These are phyloP conservation scores for Regulus satrapa DNA, from an alignment of 2,113 vertebrate genomes.

Conservation along the genomic window DNA sequence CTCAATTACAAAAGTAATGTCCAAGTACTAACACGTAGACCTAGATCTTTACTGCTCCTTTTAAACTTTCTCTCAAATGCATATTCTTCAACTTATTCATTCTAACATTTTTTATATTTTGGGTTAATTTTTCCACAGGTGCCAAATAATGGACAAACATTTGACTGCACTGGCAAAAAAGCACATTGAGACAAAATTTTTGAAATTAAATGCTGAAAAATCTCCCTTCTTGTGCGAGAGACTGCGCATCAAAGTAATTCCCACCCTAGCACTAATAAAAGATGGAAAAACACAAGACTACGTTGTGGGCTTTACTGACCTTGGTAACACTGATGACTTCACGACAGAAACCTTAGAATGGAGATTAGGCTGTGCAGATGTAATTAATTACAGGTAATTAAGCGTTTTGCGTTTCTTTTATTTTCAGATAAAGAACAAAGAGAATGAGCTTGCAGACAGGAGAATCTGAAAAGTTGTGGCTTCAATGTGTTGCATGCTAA, in stretches of 20 bases:
- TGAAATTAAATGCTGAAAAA: slow-evolving; percentile 95
- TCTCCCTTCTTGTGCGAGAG: slow-evolving; percentile 93
- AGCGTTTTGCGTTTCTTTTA: not conserved
- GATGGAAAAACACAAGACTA: slow-evolving; percentile 96
- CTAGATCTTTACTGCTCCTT: not conserved
- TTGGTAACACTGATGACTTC: slow-evolving; percentile 96
- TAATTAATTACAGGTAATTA: slow-evolving; percentile 93
- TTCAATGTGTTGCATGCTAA: not conserved
- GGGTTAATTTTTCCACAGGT: slow-evolving; percentile 69
- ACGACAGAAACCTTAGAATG: slow-evolving; percentile 92
- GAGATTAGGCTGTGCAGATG: slow-evolving; percentile 87
- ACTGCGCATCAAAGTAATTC: slow-evolving; percentile 90
- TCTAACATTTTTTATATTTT: not conserved
- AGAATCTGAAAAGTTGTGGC: not conserved
- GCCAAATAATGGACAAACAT: slow-evolving; percentile 94
- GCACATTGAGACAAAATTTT: slow-evolving; percentile 95
- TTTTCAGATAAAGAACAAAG: not conserved
- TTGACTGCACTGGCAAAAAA: slow-evolving; percentile 88
- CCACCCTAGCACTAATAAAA: slow-evolving; percentile 88
- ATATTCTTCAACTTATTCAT: not conserved
- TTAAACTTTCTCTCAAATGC: not conserved
- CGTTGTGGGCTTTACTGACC: slow-evolving; percentile 89
- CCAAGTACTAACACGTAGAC: not conserved
- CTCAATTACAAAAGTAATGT: not conserved
- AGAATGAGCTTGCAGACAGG: not conserved